A percentile compares a stretch with the other conserved stretches of the same genome.
These are phyloP conservation scores for Nothoprocta perdicaria DNA, from an alignment of 2,113 vertebrate genomes.

Conservation along the genomic window DNA sequence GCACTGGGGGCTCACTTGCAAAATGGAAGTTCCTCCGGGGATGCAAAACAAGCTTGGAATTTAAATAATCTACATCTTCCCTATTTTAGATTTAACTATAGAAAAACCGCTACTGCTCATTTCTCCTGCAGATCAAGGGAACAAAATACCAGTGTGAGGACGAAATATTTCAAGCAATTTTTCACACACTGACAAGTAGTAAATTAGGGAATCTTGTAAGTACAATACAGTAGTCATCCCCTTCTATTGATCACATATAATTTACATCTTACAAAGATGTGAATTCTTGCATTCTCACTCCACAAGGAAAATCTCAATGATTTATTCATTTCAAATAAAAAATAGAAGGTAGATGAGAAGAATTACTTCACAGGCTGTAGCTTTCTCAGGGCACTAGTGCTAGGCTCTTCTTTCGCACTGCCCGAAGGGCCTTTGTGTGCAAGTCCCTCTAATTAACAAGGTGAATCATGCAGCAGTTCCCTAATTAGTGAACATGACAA, in stretches of 20 bases:
- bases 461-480: conserved; percentile 97
- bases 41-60: conserved; percentile 59
- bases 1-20: neutral
- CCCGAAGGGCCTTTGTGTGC: conserved; percentile 90
- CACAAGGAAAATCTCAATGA: conserved; percentile 94
- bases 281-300: conserved; percentile 94
- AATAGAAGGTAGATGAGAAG: conserved; percentile 97
- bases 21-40: conserved; percentile 31
- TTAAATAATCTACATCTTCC: conserved; percentile 71
- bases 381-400: conserved; percentile 91
- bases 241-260: conserved; percentile 96
- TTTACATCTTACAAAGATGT: conserved; percentile 95
- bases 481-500: conserved; percentile 99
- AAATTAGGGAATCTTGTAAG: conserved; percentile 82
- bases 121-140: conserved; percentile 72
- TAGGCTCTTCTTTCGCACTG: conserved; percentile 86
- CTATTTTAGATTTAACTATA: conserved; percentile 39
- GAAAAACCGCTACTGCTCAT: neutral
- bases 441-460: conserved; percentile 99
- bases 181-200: conserved; percentile 75
- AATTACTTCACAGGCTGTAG: conserved; percentile 93
- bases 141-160: conserved; percentile 50
- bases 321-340: conserved; percentile 99
- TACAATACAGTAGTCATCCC: conserved; percentile 81
- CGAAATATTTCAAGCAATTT: conserved; percentile 73